Evolutionary conservation across 2,797 vertebrate genomes (phyloP).

Genomic region (Spinus pinus): DNA sequence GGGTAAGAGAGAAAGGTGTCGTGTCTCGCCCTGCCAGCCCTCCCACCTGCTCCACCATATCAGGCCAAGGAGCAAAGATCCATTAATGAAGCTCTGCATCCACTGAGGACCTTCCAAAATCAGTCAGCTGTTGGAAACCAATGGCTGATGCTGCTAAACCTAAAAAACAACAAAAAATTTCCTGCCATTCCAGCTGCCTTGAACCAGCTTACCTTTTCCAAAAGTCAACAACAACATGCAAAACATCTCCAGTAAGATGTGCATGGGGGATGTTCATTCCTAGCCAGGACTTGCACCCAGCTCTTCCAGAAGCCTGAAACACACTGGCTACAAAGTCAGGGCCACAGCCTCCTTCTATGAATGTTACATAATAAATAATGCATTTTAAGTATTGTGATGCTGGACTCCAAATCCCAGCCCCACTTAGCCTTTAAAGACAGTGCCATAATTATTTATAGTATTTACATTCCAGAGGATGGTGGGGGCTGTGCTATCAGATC

Average conservation of each 20-base stretch:
- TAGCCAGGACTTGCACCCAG: neutral
- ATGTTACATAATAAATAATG: conserved; percentile 15
- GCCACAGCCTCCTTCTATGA: neutral
- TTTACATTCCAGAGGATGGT: neutral
- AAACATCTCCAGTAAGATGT: neutral
- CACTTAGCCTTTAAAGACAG: neutral
- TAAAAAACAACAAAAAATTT: accelerated
- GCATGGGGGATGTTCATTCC: neutral
- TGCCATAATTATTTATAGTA: neutral
- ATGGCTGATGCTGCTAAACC: neutral
- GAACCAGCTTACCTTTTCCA: neutral
- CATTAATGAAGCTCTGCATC: neutral
- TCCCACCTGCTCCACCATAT: neutral
- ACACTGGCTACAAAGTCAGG: neutral
- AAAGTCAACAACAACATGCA: neutral
- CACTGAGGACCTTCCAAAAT: neutral
- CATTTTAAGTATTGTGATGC: neutral
- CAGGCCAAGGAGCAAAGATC: neutral
- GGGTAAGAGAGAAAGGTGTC: neutral
- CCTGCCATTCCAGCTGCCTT: neutral
- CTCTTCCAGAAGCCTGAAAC: neutral
- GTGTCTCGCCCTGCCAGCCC: neutral
- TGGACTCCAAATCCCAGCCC: neutral
- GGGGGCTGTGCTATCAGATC: neutral
- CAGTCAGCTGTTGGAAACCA: neutral